phyloP scores from a whole-genome alignment of 2,113 vertebrate species.

The Taxidea taxus region DNA sequence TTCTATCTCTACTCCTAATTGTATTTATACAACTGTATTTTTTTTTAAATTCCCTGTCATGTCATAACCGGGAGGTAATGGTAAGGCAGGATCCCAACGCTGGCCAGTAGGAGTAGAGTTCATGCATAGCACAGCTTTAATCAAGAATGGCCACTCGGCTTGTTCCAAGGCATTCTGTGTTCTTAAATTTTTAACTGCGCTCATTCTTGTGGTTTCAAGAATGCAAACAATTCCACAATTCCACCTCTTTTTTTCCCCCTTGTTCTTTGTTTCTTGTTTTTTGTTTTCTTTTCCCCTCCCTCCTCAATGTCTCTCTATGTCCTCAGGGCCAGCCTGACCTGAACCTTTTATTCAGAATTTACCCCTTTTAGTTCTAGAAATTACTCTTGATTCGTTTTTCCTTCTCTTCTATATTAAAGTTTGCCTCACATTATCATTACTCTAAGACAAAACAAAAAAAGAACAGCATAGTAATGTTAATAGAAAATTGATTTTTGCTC shows the following conservation, averaged over 20 bases:
- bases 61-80: neutral
- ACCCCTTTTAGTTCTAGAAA: neutral
- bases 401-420: neutral
- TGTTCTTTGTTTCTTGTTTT: neutral
- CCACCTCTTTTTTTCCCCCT: rapidly evolving
- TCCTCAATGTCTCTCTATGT: neutral
- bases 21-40: neutral
- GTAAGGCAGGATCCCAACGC: neutral
- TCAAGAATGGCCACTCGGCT: too few species aligned
- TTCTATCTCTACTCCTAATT: neutral
- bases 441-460: neutral
- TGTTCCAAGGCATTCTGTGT: neutral
- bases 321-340: neutral
- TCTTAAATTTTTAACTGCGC: neutral
- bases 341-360: neutral
- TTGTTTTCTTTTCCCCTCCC: neutral
- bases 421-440: neutral
- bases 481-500: neutral
- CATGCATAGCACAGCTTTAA: neutral
- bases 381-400: neutral
- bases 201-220: constrained; percentile 49
- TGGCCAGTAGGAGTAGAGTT: neutral
- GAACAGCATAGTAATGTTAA: neutral
- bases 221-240: neutral
- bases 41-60: neutral